A percentile compares a stretch with the other conserved stretches of the same genome.
Evolutionary conservation across 1,140 invertebrate species (phyloP).

Genomic region (Drosophila kepulauana): DNA sequence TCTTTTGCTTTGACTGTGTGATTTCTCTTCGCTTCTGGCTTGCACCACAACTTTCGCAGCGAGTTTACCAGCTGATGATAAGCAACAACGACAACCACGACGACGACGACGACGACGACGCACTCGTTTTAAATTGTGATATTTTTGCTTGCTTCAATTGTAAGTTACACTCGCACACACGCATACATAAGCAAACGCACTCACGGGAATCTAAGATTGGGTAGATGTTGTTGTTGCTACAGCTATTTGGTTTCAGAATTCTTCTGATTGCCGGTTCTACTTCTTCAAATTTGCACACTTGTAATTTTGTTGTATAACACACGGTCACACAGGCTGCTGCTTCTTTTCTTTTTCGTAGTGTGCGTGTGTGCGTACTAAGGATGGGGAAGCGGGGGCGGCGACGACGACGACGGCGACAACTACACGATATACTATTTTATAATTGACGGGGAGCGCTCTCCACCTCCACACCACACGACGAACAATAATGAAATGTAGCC

Average conservation of each 20-base stretch:
- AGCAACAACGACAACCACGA: conserved; percentile 11
- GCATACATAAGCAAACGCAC: not conserved
- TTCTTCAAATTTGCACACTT: conserved; percentile 52
- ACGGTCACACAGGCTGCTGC: conserved; percentile 34
- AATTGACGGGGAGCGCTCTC: conserved; percentile 68
- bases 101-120: conserved; percentile 38
- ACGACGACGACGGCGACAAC: conserved; percentile 24
- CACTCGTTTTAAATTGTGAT: conserved; percentile 31
- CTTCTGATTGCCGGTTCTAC: conserved; percentile 49
- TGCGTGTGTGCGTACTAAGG: conserved; percentile 10
- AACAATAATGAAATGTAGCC: conserved; percentile 58
- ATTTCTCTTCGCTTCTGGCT: conserved; percentile 48
- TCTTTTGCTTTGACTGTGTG: conserved; percentile 55
- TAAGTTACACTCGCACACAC: conserved; percentile 18
- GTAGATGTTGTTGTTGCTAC: not conserved
- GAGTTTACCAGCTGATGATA: conserved; percentile 44
- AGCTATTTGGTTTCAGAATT: conserved; percentile 5
- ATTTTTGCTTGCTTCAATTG: conserved; percentile 8
- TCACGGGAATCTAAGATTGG: not conserved
- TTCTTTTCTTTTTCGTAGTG: not conserved
- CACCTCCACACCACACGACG: conserved; percentile 70
- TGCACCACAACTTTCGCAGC: conserved; percentile 45
- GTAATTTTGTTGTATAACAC: conserved; percentile 79
- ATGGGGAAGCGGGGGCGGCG: conserved; percentile 10
- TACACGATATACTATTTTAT: conserved; percentile 59